Percentiles rank a stretch among this genome's conserved stretches.
These are phyloP conservation scores for Ennomos erosarius DNA, from an alignment of 2,888 invertebrate species.

Conservation along the genomic window DNA sequence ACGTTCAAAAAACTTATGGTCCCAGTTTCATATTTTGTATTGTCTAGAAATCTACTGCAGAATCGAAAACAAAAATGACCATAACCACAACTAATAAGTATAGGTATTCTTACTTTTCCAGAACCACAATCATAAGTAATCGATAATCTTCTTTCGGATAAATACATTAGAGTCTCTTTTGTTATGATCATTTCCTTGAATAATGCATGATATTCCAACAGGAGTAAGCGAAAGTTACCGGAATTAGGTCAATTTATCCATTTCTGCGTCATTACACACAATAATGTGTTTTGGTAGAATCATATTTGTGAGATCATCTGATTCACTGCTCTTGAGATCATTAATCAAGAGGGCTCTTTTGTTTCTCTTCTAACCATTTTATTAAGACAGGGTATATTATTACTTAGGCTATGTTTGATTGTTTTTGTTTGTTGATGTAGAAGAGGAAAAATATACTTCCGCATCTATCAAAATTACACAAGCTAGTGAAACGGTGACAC, in stretches of 20 bases:
- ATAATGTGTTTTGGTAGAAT: constrained; percentile 29
- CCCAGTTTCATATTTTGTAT: too few relatives aligned
- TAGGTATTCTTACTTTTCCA: too few relatives aligned
- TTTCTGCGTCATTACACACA: constrained; percentile 28
- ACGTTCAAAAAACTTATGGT: too few relatives aligned
- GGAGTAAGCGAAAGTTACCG: constrained; percentile 24
- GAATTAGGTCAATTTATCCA: constrained; percentile 31
- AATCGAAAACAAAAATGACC: too few relatives aligned
- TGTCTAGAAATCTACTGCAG: too few relatives aligned
- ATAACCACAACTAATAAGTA: too few relatives aligned
- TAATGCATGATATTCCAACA: constrained; percentile 24
- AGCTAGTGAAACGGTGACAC: too few relatives aligned
- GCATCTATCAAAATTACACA: too few relatives aligned
- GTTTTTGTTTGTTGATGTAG: not conserved
- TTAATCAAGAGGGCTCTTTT: constrained; percentile 17
- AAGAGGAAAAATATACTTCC: too few relatives aligned
- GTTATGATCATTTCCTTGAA: constrained; percentile 22
- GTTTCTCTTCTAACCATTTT: constrained; percentile 15
- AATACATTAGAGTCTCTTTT: constrained; percentile 26
- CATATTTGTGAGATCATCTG: constrained; percentile 24
- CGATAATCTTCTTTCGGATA: constrained; percentile 17
- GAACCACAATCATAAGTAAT: constrained; percentile 8
- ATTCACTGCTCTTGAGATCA: constrained; percentile 18
- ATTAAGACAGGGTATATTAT: not conserved
- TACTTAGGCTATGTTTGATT: not conserved